Base-by-base conservation (phyloP, 2,797 vertebrate species). In the Sebastes oblongus region DNA sequence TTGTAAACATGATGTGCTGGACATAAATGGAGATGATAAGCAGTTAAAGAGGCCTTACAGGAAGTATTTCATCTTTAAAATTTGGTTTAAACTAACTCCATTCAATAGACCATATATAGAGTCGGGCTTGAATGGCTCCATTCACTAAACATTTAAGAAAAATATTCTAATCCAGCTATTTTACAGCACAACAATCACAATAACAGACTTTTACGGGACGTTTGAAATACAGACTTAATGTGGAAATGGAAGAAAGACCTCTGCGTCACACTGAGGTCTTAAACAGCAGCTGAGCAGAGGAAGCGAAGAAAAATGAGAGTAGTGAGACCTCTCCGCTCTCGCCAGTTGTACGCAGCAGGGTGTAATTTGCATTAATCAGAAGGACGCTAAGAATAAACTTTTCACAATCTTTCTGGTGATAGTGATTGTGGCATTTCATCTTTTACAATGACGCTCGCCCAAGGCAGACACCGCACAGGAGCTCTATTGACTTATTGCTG, bases 291-390 rank as follows among this genome's bases (percentile, higher is more conserved):
- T 72, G n/a, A 84, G 59, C 11, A 55, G 34, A 67, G 30, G 75
- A 36, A 79, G 72, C 69, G 56, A 81, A 66, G 52, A 65, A 29
- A 66, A 82, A 30, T 3, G 27, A 50, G 13, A 66, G 58, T 39
- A 34, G 75, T 65, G 52, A 25, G 34, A 58, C 74, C 32, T 30
- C 66, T 75, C 68, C 12, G 22, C 80, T 82, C 34, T 80, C 71
- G 83, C 74, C 88, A 86, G 80, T 83, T 75, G 56, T 72, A 72
- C 68, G 77, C 75, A 59, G 89, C 25, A 80, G 87, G 78, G 91
- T 89, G 88, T 92, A 91, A 93, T 94, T 91, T 93, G 89, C 93
- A 94, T 93, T 89, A 91, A 91, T 93, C 87, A 91, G 72, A 79
- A 50, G 20, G 76, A 32, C 20, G 83, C 92, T 93, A 82, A 91